Evolutionary conservation across 2,888 invertebrate species (phyloP).

Genomic region (Prosapia bicincta): DNA sequence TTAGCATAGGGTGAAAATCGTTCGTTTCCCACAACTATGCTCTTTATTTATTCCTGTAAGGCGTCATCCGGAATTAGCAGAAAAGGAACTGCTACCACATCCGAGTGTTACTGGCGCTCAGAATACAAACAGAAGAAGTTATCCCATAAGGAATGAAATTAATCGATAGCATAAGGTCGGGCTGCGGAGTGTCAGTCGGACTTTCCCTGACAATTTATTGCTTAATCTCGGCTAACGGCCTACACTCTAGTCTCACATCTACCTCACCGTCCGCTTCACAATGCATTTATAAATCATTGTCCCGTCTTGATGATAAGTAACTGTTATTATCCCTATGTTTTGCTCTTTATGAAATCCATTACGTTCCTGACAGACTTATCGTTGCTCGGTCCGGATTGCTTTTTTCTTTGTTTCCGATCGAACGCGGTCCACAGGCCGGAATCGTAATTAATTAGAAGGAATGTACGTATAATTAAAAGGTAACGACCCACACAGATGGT

Average conservation of each 20-base stretch:
- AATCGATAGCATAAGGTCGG: background rate
- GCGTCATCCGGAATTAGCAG: no score
- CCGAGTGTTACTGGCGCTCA: no score
- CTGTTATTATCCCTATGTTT: conserved; percentile 13
- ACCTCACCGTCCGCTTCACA: no score
- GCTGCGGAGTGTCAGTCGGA: background rate
- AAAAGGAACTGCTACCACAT: no score
- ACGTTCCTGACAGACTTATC: background rate
- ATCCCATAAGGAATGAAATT: no score
- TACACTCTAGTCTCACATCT: background rate
- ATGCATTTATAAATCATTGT: conserved; percentile 27
- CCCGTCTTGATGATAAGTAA: conserved; percentile 7
- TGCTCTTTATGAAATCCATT: background rate
- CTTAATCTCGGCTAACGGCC: background rate
- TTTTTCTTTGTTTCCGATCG: background rate
- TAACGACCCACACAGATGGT: no score
- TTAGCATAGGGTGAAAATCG: no score
- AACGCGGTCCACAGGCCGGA: no score
- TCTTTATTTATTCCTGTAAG: no score
- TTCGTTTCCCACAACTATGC: no score
- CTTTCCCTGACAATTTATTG: background rate
- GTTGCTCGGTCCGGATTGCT: background rate
- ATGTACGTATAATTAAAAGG: no score
- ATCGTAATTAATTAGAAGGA: background rate
- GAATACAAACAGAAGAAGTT: no score